Conservation (phyloP, 1,140 invertebrate species). For the Drosophila kanapiae region DNA sequence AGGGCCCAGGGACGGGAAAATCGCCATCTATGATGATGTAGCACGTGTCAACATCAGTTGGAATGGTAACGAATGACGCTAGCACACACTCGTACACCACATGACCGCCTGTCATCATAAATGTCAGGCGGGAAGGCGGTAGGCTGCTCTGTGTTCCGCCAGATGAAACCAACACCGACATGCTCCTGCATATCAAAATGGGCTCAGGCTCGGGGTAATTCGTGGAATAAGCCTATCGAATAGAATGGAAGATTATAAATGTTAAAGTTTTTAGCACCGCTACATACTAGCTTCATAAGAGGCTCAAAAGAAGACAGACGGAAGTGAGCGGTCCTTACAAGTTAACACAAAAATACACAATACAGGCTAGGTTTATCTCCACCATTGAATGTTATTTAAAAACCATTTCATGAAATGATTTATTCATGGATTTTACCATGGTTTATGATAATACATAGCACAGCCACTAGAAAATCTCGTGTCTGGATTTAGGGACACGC, state of each 20-base stretch:
- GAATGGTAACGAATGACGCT: constrained; percentile 38
- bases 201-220: constrained; percentile 7
- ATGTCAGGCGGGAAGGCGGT: constrained; percentile 53
- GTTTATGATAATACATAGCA: too few species aligned
- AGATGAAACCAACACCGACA: constrained; percentile 52
- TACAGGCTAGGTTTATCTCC: too few species aligned
- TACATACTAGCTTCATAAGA: background rate
- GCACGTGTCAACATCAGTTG: constrained; percentile 81
- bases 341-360: too few species aligned
- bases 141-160: constrained; percentile 11
- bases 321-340: too few species aligned
- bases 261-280: background rate
- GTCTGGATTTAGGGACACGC: too few species aligned
- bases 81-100: constrained; percentile 36
- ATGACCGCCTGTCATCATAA: constrained; percentile 80
- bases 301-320: background rate
- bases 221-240: constrained; percentile 12
- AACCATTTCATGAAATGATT: too few species aligned
- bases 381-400: too few species aligned
- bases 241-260: constrained; percentile 6
- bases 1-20: constrained; percentile 18
- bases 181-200: constrained; percentile 50
- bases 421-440: too few species aligned
- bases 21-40: constrained; percentile 78
- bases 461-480: too few species aligned